Conservation (phyloP, 92 coral and sea anemone genomes). For the Palythoa heliodiscus region DNA sequence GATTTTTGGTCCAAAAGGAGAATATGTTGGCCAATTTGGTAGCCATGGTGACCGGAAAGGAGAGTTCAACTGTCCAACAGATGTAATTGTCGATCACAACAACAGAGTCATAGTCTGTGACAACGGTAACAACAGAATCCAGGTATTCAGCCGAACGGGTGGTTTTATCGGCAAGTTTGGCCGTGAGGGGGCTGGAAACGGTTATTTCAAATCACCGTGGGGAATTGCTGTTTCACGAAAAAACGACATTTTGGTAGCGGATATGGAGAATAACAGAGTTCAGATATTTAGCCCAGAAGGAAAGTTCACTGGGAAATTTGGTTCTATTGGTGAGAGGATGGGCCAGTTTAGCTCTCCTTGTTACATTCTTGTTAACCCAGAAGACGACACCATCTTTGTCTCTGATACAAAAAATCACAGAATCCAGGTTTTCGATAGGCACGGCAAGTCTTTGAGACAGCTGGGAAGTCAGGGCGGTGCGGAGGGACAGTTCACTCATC, state of each 20-base stretch:
- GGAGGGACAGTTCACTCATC: slow-evolving; percentile 92
- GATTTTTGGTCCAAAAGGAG: slow-evolving; percentile 90
- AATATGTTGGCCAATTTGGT: slow-evolving; percentile 84
- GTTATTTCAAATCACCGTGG: slow-evolving; percentile 98
- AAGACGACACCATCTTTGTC: slow-evolving; percentile 82
- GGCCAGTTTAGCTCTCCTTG: slow-evolving; percentile 95
- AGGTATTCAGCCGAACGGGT: slow-evolving; percentile 86
- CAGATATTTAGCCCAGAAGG: slow-evolving; percentile 92
- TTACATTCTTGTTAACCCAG: slow-evolving; percentile 79
- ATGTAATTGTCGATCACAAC: slow-evolving; percentile 84
- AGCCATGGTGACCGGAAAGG: slow-evolving; percentile 97
- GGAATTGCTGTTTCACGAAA: slow-evolving; percentile 88
- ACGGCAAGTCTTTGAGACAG: slow-evolving; percentile 77
- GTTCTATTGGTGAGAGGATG: slow-evolving; percentile 81
- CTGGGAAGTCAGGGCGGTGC: slow-evolving; percentile 88
- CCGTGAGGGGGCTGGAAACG: slow-evolving; percentile 95
- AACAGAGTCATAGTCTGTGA: slow-evolving; percentile 94
- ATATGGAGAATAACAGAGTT: slow-evolving; percentile 95
- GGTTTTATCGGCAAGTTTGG: slow-evolving; percentile 98
- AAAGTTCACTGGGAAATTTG: slow-evolving; percentile 85
- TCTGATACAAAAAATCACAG: slow-evolving; percentile 98
- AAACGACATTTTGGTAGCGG: slow-evolving; percentile 91
- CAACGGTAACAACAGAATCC: slow-evolving; percentile 94
- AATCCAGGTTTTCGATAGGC: slow-evolving; percentile 90
- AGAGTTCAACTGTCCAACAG: slow-evolving; percentile 98